Evolutionary conservation across 2,797 vertebrate genomes (phyloP).

Genomic region (Alosa sapidissima): DNA sequence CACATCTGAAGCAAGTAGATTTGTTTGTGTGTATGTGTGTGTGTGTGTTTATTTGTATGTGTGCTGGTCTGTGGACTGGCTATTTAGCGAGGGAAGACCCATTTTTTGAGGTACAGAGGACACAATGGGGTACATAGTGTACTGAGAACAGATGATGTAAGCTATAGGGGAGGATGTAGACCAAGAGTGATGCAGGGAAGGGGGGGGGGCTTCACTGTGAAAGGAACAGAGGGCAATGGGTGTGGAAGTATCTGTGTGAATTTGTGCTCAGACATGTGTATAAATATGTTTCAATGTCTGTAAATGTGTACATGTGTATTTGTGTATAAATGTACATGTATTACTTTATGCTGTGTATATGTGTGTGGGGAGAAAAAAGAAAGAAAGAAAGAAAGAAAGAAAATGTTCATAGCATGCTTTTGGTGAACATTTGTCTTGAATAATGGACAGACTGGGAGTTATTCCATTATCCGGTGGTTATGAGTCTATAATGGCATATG

Average conservation of each 20-base stretch:
- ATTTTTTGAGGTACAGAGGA: background rate
- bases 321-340: too few relatives aligned
- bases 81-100: background rate
- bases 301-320: background rate
- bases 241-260: background rate
- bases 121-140: constrained; percentile 11
- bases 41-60: background rate
- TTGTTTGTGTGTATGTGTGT: background rate
- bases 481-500: background rate
- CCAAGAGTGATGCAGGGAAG: background rate
- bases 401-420: background rate
- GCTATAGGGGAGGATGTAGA: constrained; percentile 14
- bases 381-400: background rate
- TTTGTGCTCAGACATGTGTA: background rate
- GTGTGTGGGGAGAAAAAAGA: too few relatives aligned
- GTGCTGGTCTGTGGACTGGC: background rate
- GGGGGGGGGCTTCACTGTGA: background rate
- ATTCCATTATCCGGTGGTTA: background rate
- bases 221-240: background rate
- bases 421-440: background rate
- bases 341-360: too few relatives aligned
- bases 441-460: background rate
- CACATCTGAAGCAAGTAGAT: background rate
- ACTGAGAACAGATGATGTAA: constrained; percentile 24
- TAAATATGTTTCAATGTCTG: background rate